phyloP scores from a whole-genome alignment of 1,140 invertebrate genomes.

The Drosophila malerkotliana region DNA sequence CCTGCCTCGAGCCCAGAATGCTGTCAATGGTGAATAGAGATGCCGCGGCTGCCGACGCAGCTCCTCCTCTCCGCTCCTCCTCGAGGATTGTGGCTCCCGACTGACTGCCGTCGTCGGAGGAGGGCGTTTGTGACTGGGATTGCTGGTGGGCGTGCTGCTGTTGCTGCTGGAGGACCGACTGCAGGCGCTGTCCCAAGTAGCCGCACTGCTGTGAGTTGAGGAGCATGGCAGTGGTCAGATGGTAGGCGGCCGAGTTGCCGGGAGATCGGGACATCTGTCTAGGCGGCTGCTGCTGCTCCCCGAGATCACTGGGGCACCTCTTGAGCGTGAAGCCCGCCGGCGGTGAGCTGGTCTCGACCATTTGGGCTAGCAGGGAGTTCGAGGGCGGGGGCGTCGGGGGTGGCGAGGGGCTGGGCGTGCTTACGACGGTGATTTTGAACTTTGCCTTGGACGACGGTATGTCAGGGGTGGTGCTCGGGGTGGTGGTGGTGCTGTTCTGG shows the following conservation, averaged over 20 bases:
- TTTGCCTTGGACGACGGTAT: slow-evolving; percentile 57
- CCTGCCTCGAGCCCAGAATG: slow-evolving; percentile 86
- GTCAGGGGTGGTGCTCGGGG: slow-evolving; percentile 30
- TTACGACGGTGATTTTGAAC: slow-evolving; percentile 81
- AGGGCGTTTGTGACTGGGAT: slow-evolving; percentile 69
- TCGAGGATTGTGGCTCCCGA: slow-evolving; percentile 75
- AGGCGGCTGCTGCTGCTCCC: slow-evolving; percentile 60
- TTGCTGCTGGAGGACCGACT: slow-evolving; percentile 73
- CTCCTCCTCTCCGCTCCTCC: slow-evolving; percentile 82
- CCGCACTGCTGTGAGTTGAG: slow-evolving; percentile 82
- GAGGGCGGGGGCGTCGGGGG: slow-evolving; percentile 68
- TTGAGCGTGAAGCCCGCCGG: slow-evolving; percentile 74
- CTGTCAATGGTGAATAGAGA: slow-evolving; percentile 93
- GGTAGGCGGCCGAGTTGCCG: slow-evolving; percentile 64
- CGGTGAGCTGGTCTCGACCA: slow-evolving; percentile 78
- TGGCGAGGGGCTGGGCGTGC: slow-evolving; percentile 76
- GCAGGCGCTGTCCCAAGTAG: slow-evolving; percentile 77
- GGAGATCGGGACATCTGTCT: slow-evolving; percentile 62
- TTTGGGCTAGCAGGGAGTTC: slow-evolving; percentile 38
- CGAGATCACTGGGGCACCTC: slow-evolving; percentile 65
- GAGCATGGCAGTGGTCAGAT: slow-evolving; percentile 82
- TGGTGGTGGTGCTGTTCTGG: slow-evolving; percentile 36
- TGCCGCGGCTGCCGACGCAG: slow-evolving; percentile 85
- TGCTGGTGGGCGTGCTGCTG: slow-evolving; percentile 66
- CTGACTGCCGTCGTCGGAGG: slow-evolving; percentile 80